These are phyloP conservation scores for Erythrocebus patas DNA, from an alignment of 2,113 vertebrate genomes.

Conservation along the genomic window DNA sequence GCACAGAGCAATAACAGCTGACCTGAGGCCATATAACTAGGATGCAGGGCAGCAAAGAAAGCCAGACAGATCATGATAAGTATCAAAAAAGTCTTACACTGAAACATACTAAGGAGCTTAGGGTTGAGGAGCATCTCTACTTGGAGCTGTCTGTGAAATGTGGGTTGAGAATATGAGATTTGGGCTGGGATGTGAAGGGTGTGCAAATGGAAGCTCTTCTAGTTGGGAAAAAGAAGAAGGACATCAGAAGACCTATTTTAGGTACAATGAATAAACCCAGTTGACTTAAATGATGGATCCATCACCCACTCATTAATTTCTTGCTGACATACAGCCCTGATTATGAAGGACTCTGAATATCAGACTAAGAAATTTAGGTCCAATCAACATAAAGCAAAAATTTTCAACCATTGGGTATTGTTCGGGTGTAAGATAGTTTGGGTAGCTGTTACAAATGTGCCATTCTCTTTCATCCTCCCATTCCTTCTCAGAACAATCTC, in stretches of 20 bases:
- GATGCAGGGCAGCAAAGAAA: neutral
- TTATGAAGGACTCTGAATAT: neutral
- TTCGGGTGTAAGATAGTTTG: neutral
- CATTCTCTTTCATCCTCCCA: neutral
- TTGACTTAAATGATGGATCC: neutral
- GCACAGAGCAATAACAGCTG: neutral
- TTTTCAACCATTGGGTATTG: neutral
- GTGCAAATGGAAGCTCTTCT: neutral
- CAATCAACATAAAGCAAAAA: slow-evolving; percentile 21
- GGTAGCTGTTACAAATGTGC: neutral
- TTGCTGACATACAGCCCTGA: neutral
- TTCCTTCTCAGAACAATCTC: neutral
- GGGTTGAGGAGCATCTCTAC: neutral
- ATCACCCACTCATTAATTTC: neutral
- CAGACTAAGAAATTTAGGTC: slow-evolving; percentile 17
- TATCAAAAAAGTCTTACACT: neutral
- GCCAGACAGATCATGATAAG: neutral
- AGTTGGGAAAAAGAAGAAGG: neutral
- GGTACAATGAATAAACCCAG: neutral
- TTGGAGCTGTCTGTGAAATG: neutral
- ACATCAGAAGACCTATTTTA: neutral
- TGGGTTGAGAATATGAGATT: neutral
- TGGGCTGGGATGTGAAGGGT: neutral
- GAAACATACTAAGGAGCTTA: neutral
- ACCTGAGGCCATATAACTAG: neutral